Evolutionary conservation across 2,797 vertebrate species (phyloP), one percentile per base, ranked within the genome.

Genomic region (Knipowitschia caucasica): DNA sequence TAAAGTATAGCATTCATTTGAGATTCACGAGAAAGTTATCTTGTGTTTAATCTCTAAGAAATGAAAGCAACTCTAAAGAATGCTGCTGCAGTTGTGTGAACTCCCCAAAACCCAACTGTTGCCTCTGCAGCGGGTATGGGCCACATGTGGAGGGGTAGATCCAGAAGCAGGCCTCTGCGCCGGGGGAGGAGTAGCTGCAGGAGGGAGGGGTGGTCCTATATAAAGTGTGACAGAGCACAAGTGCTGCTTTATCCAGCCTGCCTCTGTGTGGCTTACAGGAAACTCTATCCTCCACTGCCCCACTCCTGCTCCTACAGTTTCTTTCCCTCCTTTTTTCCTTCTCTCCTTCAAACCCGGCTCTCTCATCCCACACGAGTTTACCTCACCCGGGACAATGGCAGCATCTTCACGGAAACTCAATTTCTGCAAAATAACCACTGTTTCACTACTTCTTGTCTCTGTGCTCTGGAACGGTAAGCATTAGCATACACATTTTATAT

Each of bases 201-300:
- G 46, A 49, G 25, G 56, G 67, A 71, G 54, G 43, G 42, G 56
- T 44, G 44, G 26, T 46, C 26, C 23, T 52, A 54, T 88, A 88
- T 86, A 89, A 86, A 84, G 81, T 59, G 64, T 77, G 72, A 70
- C 74, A 77, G 74, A 85, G 74, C 75, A 87, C 87, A 87, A 86
- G 82, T 65, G 67, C 62, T 55, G 84, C 83, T 87, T 85, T 89
- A 86, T 87, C 73, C 78, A 77, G 69, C 56, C 77, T 62, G 77
- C 78, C 71, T 81, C 55, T 63, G 75, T 80, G 67, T 56, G 76
- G 61, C 76, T 71, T 75, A 80, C 71, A 86, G 80, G 83, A 88
- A 84, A 86, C 81, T 69, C 62, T 63, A 62, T 81, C 78, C 82
- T 81, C 68, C 25, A 56, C 5, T 29, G 64, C 73, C 79, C 66